These are phyloP conservation scores for Embiotoca jacksoni DNA, from an alignment of 2,113 vertebrate genomes.

Conservation along the genomic window DNA sequence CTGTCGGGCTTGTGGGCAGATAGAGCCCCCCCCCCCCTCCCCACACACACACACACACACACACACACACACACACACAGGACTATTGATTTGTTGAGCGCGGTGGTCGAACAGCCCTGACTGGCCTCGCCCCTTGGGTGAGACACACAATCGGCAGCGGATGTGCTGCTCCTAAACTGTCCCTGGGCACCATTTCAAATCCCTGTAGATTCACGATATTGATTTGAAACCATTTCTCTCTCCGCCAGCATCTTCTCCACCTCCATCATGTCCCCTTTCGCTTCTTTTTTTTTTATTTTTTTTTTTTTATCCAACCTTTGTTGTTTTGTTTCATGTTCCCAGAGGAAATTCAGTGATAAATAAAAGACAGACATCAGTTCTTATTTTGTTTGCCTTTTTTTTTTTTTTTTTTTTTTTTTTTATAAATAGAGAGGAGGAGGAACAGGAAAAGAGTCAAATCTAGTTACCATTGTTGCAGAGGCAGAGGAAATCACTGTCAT, in stretches of 20 bases:
- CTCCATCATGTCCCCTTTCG: constrained; percentile 68
- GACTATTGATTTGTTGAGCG: constrained; percentile 75
- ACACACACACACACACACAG: constrained; percentile 32
- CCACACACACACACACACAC: constrained; percentile 29
- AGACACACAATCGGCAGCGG: constrained; percentile 71
- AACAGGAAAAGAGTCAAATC: constrained; percentile 61
- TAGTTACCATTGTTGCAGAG: constrained; percentile 45
- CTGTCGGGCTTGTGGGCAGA: constrained; percentile 47
- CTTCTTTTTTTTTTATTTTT: constrained; percentile 31
- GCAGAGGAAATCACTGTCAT: constrained; percentile 40
- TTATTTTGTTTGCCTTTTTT: neutral
- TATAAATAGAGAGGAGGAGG: neutral
- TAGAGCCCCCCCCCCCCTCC: neutral
- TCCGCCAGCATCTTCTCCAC: constrained; percentile 56
- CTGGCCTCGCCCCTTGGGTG: constrained; percentile 67
- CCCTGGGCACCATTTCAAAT: constrained; percentile 75
- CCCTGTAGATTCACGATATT: constrained; percentile 75
- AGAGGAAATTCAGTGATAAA: constrained; percentile 71
- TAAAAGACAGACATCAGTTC: constrained; percentile 55
- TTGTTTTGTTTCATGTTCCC: constrained; percentile 68
- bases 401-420: neutral
- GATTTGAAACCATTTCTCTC: constrained; percentile 69
- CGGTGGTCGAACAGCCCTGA: constrained; percentile 61
- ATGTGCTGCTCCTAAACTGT: constrained; percentile 75
- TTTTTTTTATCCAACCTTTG: constrained; percentile 51